These are phyloP conservation scores for Echinarachnius parma DNA, from an alignment of 53 echinoderm and acorn worm genomes.

Conservation along the genomic window DNA sequence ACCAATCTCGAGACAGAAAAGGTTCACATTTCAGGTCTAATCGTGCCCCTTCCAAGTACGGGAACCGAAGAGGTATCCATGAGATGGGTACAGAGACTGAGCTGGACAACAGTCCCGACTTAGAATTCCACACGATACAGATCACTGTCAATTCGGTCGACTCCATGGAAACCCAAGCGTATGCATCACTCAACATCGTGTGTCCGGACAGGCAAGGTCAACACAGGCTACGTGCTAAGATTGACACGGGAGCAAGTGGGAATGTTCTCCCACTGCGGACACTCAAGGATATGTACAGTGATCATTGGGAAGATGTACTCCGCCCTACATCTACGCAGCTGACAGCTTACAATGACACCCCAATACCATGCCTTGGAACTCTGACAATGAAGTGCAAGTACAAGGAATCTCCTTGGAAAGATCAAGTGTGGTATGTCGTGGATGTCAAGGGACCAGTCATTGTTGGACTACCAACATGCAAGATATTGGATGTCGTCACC, in stretches of 20 bases:
- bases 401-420: too few relatives aligned
- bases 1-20: not conserved
- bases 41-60: not conserved
- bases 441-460: too few relatives aligned
- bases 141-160: slow-evolving; percentile 6
- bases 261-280: slow-evolving; percentile 57
- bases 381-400: too few relatives aligned
- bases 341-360: too few relatives aligned
- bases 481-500: slow-evolving; percentile 48
- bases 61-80: not conserved
- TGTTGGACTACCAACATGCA: slow-evolving; percentile 53
- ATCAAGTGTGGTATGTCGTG: slow-evolving; percentile 51
- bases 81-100: not conserved
- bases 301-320: slow-evolving; percentile 30
- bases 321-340: too few relatives aligned
- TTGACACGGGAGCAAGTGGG: slow-evolving; percentile 63
- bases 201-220: slow-evolving; percentile 41
- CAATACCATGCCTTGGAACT: too few relatives aligned
- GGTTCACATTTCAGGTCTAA: not conserved
- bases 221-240: slow-evolving; percentile 46
- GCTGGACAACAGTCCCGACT: not conserved
- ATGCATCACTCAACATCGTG: slow-evolving; percentile 39
- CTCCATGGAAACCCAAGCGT: slow-evolving; percentile 22
- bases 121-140: not conserved
- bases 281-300: slow-evolving; percentile 41